Conservation (phyloP, 2,113 vertebrate genomes). For the Vulpes vulpes region DNA sequence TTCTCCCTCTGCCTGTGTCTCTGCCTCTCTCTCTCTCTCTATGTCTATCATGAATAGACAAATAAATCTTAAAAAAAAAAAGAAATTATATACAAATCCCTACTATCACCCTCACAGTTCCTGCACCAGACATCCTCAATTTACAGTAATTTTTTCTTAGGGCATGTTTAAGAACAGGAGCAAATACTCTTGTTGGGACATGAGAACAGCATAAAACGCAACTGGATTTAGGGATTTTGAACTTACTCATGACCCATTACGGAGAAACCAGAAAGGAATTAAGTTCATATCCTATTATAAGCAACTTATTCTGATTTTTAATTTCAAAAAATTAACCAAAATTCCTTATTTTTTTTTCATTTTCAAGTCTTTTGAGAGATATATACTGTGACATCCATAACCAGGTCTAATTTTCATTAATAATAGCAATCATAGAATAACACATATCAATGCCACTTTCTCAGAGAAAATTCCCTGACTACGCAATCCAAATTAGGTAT, state of each 20-base stretch:
- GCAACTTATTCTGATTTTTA: conserved; percentile 5
- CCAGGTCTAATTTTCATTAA: background rate
- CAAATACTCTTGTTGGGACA: background rate
- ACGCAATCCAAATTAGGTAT: background rate
- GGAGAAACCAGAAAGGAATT: background rate
- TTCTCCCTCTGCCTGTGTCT: too few species aligned
- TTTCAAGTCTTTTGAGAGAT: background rate
- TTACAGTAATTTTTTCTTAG: background rate
- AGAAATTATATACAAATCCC: background rate
- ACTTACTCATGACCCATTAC: background rate
- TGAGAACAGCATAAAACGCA: background rate
- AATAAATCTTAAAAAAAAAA: too few species aligned
- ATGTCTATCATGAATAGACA: too few species aligned
- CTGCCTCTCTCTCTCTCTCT: too few species aligned
- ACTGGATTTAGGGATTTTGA: background rate
- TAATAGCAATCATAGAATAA: background rate
- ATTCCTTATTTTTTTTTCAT: background rate
- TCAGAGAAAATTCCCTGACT: background rate
- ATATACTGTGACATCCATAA: background rate
- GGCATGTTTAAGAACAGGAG: background rate
- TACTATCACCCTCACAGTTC: background rate
- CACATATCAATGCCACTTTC: background rate
- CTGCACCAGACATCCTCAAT: background rate
- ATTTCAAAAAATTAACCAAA: background rate
- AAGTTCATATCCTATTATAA: background rate